A percentile compares a stretch with the other conserved stretches of the same genome.
Evolutionary conservation across 2,797 vertebrate genomes (phyloP).

Genomic region (Micrastur ruficollis): DNA sequence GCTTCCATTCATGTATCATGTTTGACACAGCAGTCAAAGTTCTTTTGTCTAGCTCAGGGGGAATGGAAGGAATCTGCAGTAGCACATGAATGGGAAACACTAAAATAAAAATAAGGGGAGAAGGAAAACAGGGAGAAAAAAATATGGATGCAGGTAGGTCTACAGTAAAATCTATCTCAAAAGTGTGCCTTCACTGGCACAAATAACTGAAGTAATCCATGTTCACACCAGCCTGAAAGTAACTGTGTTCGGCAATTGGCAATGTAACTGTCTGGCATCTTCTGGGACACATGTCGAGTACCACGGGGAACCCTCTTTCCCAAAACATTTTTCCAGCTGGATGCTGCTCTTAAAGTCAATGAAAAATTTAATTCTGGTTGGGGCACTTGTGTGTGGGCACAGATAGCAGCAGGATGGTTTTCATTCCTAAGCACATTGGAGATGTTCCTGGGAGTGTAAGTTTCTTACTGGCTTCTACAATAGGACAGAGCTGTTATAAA

Average conservation of each 20-base stretch:
- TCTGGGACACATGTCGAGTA: fast-evolving
- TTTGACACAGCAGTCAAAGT: conserved; percentile 72
- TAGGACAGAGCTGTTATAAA: background rate
- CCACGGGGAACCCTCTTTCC: background rate
- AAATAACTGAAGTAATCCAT: background rate
- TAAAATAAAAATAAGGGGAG: conserved; percentile 6
- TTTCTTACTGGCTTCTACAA: background rate
- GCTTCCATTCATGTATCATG: conserved; percentile 72
- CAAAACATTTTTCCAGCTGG: background rate
- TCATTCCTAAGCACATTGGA: background rate
- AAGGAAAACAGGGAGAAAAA: background rate
- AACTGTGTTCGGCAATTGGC: background rate
- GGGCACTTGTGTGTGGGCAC: background rate
- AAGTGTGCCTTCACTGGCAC: background rate
- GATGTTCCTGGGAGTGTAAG: background rate
- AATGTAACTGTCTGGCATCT: background rate
- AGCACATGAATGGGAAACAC: conserved; percentile 12
- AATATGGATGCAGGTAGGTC: background rate
- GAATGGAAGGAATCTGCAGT: conserved; percentile 40
- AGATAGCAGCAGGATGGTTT: background rate
- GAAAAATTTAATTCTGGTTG: background rate
- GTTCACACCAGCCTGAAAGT: background rate
- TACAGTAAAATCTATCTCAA: background rate
- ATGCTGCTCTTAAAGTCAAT: background rate
- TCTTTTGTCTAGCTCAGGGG: conserved; percentile 64